phyloP scores from a whole-genome alignment of 2,797 vertebrate species.

The Nyctibius grandis region DNA sequence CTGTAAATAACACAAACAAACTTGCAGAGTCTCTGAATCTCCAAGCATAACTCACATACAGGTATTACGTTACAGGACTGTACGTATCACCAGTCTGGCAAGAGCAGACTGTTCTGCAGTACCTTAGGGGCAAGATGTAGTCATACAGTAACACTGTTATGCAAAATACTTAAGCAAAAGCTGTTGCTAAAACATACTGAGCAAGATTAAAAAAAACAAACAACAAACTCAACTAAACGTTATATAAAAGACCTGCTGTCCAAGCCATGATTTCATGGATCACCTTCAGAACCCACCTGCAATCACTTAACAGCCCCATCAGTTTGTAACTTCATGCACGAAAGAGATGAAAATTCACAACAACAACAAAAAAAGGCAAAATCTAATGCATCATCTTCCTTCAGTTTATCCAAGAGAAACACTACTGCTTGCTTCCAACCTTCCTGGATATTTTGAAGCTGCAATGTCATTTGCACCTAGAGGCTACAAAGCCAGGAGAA shows the following conservation, averaged over 20 bases:
- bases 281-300: background rate
- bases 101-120: background rate
- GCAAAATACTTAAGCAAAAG: background rate
- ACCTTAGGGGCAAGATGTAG: background rate
- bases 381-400: background rate
- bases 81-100: fast-evolving
- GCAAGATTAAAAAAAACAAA: background rate
- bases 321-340: background rate
- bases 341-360: background rate
- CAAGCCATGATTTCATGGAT: background rate
- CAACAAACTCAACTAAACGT: background rate
- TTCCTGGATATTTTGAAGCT: background rate
- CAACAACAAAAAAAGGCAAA: background rate
- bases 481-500: background rate
- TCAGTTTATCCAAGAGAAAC: background rate
- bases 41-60: fast-evolving
- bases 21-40: background rate
- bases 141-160: background rate
- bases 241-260: background rate
- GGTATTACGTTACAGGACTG: background rate
- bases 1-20: background rate
- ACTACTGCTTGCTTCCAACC: background rate
- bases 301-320: background rate
- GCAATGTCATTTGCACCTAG: background rate
- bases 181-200: background rate